phyloP scores from a whole-genome alignment of 64 coral and sea anemone genomes.

The Hydrozoanthus tunicans region DNA sequence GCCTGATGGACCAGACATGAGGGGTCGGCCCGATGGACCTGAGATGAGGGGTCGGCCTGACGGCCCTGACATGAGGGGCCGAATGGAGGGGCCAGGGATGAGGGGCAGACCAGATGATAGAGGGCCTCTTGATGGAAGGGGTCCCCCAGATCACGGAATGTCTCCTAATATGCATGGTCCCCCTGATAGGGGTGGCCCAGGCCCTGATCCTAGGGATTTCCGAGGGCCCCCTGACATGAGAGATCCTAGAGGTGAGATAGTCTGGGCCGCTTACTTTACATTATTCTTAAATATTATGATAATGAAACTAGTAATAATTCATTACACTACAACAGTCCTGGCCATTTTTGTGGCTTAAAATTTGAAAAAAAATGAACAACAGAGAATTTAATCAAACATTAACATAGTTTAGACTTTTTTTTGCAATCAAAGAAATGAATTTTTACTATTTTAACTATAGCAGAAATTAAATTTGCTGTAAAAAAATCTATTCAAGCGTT shows the following conservation, averaged over 20 bases:
- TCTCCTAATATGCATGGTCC: slow-evolving; percentile 85
- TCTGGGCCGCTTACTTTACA: no score
- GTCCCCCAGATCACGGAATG: slow-evolving; percentile 65
- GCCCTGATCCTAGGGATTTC: slow-evolving; percentile 74
- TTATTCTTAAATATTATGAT: background rate
- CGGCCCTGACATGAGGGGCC: slow-evolving; percentile 62
- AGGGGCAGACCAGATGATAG: slow-evolving; percentile 58
- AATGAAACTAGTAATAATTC: background rate
- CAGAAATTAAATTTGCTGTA: no score
- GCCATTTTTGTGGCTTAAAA: no score
- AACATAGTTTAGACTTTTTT: no score
- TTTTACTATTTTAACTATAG: no score
- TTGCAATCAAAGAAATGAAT: no score
- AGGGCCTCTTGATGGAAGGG: slow-evolving; percentile 50
- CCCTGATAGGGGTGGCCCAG: slow-evolving; percentile 64
- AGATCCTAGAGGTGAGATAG: slow-evolving; percentile 51
- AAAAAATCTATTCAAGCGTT: no score
- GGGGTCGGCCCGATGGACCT: slow-evolving; percentile 40
- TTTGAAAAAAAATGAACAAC: no score
- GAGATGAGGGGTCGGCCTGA: background rate
- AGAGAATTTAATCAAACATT: no score
- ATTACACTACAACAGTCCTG: no score
- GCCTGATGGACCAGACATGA: slow-evolving; percentile 57
- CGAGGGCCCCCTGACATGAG: slow-evolving; percentile 81
- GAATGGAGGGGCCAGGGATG: slow-evolving; percentile 63